A percentile compares a stretch with the other conserved stretches of the same genome.
These are phyloP conservation scores for Lysiphlebus fabarum DNA, from an alignment of 1,140 invertebrate genomes.

Conservation along the genomic window DNA sequence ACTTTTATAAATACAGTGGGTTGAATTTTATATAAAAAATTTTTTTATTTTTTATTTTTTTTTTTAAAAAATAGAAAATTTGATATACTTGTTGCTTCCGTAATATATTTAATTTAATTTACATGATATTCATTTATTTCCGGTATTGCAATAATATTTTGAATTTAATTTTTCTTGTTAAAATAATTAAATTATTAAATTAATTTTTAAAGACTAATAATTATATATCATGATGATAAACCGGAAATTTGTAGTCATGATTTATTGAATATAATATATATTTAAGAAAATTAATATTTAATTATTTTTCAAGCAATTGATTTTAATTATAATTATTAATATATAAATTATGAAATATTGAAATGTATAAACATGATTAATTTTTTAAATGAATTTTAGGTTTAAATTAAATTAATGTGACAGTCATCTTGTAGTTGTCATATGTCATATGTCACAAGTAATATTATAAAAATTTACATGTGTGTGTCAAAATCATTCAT, in stretches of 20 bases:
- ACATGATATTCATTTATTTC: no score
- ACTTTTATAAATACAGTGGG: conserved; percentile 20
- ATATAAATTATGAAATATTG: conserved; percentile 19
- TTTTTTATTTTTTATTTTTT: no score
- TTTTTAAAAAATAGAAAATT: conserved; percentile 1
- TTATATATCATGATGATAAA: conserved; percentile 24
- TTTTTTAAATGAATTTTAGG: no score
- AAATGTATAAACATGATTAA: background rate
- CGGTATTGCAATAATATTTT: conserved; percentile 36
- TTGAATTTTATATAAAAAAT: conserved; percentile 23
- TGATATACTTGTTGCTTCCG: conserved; percentile 5
- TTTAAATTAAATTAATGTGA: no score
- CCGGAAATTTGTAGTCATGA: conserved; percentile 21
- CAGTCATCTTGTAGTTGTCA: no score
- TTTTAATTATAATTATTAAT: conserved; percentile 9
- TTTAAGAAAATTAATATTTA: no score
- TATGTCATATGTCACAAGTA: no score
- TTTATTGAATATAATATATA: conserved; percentile 13
- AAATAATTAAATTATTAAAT: no score
- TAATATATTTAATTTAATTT: conserved; percentile 17
- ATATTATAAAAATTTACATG: no score
- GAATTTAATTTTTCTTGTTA: conserved; percentile 39
- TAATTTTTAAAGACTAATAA: no score
- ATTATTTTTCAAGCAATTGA: no score
- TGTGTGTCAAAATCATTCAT: no score